A percentile compares a stretch with the other conserved stretches of the same genome.
Evolutionary conservation across 2,888 invertebrate species (phyloP).

Genomic region (Microplitis manilae): DNA sequence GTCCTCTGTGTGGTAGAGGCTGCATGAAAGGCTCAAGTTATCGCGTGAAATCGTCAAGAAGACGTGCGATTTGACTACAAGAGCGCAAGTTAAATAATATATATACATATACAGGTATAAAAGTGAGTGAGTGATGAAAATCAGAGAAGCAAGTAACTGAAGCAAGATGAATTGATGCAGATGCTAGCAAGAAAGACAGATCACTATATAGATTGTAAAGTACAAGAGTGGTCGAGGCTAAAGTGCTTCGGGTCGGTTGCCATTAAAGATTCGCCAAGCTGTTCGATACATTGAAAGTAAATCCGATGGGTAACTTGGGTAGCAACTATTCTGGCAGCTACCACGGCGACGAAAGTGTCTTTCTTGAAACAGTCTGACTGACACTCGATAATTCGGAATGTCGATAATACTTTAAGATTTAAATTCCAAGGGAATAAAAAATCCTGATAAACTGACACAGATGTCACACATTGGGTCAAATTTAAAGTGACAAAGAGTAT

Average conservation of each 20-base stretch:
- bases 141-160: constrained; percentile 8
- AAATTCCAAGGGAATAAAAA: background rate
- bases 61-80: background rate
- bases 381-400: background rate
- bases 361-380: background rate
- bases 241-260: constrained; percentile 30
- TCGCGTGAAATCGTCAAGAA: constrained; percentile 26
- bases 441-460: background rate
- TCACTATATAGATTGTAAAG: constrained; percentile 7
- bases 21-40: constrained; percentile 26
- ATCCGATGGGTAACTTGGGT: constrained; percentile 13
- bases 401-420: background rate
- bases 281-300: constrained; percentile 24
- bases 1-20: constrained; percentile 5
- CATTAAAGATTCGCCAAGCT: constrained; percentile 30
- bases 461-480: background rate
- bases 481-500: background rate
- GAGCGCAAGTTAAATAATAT: background rate
- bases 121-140: constrained; percentile 17
- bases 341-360: constrained; percentile 12
- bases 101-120: background rate
- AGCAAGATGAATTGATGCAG: constrained; percentile 31
- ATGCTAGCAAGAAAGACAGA: background rate
- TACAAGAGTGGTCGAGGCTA: constrained; percentile 27
- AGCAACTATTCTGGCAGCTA: too few species aligned